phyloP scores from a whole-genome alignment of 2,797 vertebrate species.

The Pangasius sanitwongsei region DNA sequence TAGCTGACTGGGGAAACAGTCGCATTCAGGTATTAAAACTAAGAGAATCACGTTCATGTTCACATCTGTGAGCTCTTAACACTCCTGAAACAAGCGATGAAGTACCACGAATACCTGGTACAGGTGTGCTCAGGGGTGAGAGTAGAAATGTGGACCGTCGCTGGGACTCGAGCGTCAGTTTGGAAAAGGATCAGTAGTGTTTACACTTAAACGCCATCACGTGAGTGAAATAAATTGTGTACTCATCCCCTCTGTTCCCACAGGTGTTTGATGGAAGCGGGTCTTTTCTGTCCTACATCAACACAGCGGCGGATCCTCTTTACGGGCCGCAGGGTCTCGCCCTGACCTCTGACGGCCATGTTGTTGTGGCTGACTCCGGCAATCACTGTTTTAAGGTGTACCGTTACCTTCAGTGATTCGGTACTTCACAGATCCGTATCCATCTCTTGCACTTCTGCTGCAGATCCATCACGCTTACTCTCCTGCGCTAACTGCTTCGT shows the following conservation, averaged over 20 bases:
- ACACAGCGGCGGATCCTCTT: slow-evolving; percentile 96
- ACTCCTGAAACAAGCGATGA: not conserved
- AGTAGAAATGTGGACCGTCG: not conserved
- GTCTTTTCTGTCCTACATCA: slow-evolving; percentile 98
- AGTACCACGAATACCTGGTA: not conserved
- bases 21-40: slow-evolving; percentile 86
- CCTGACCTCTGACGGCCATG: slow-evolving; percentile 94
- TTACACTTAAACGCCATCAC: not conserved
- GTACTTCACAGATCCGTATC: slow-evolving; percentile 7
- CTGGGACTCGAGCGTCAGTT: not conserved
- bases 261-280: slow-evolving; percentile 97
- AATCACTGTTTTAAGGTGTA: slow-evolving; percentile 99
- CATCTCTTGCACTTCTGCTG: slow-evolving; percentile 39
- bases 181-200: not conserved
- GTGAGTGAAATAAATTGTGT: not conserved
- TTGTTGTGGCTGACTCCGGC: slow-evolving; percentile 97
- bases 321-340: slow-evolving; percentile 97
- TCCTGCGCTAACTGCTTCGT: not conserved
- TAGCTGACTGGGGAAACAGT: slow-evolving; percentile 98
- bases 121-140: not conserved
- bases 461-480: slow-evolving; percentile 14
- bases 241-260: slow-evolving; percentile 2
- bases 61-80: not conserved
- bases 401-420: slow-evolving; percentile 89
- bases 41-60: not conserved